A percentile compares a stretch with the other conserved stretches of the same genome.
Conservation (phyloP, 2,113 vertebrate genomes). For the Tichodroma muraria region DNA sequence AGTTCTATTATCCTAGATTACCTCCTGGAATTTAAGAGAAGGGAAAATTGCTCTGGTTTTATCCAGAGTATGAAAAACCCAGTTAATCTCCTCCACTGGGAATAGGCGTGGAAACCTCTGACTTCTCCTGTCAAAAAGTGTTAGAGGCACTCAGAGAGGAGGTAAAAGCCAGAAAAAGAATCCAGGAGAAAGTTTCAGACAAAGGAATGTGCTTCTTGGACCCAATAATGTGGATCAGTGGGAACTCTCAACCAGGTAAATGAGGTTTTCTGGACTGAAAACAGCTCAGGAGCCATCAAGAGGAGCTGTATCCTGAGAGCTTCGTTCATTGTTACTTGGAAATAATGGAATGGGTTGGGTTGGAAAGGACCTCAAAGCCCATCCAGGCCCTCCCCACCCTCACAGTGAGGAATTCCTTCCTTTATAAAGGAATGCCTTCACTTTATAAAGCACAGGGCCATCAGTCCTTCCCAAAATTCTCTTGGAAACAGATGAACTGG, state of each 20-base stretch:
- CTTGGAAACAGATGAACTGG: neutral
- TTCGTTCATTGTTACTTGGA: neutral
- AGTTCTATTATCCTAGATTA: slow-evolving; percentile 51
- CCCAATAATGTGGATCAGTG: neutral
- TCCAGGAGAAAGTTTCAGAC: neutral
- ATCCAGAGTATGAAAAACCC: neutral
- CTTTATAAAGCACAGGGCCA: neutral
- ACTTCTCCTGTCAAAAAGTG: neutral
- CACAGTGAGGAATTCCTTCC: neutral
- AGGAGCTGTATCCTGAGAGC: neutral
- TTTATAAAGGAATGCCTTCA: no score
- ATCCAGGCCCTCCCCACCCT: neutral
- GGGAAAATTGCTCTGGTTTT: neutral
- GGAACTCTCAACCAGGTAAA: neutral
- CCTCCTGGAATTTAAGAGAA: slow-evolving; percentile 39
- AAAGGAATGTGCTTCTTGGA: neutral
- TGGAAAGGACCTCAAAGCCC: neutral
- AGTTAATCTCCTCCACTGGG: neutral
- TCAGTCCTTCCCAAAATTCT: neutral
- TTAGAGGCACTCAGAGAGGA: neutral
- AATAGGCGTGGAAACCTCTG: neutral
- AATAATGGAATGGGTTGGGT: neutral
- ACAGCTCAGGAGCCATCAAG: neutral
- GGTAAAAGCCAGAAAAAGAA: neutral
- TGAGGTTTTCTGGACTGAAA: neutral